A percentile compares a stretch with the other conserved stretches of the same genome.
These are phyloP conservation scores for Lepus townsendii DNA, from an alignment of 2,797 vertebrate genomes.

Conservation along the genomic window DNA sequence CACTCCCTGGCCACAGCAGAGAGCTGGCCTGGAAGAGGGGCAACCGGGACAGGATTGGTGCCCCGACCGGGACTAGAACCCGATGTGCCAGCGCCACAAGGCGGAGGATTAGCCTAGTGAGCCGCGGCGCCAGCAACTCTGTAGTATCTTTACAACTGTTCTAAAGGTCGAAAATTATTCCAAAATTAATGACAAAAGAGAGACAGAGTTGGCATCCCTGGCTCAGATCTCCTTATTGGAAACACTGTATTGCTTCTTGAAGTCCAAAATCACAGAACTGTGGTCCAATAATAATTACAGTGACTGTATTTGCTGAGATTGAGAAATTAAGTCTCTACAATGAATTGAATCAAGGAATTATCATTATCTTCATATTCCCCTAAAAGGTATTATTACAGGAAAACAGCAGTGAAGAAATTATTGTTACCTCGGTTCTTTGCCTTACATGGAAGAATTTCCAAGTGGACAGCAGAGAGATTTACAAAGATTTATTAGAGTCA, in stretches of 20 bases:
- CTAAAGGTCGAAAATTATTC: background rate
- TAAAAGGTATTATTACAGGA: background rate
- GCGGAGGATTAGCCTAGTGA: too few species aligned
- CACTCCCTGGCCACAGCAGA: too few species aligned
- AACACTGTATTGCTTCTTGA: conserved; percentile 25
- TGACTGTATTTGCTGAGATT: background rate
- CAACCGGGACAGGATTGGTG: too few species aligned
- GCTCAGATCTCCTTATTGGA: background rate
- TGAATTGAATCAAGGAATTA: background rate
- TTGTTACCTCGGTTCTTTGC: too few species aligned
- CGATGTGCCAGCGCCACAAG: too few species aligned
- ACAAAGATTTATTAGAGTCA: too few species aligned
- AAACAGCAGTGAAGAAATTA: too few species aligned
- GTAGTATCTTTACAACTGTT: background rate
- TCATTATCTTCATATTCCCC: background rate
- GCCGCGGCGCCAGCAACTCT: background rate
- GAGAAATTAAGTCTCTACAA: conserved; percentile 29
- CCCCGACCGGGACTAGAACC: too few species aligned
- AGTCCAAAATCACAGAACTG: background rate
- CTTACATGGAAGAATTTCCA: too few species aligned
- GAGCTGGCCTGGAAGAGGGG: too few species aligned
- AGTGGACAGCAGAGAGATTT: too few species aligned
- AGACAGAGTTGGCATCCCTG: background rate
- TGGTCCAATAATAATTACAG: background rate
- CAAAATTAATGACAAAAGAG: conserved; percentile 5